Base-by-base conservation (phyloP, 2,888 invertebrate species). In the Coremacera marginata region DNA sequence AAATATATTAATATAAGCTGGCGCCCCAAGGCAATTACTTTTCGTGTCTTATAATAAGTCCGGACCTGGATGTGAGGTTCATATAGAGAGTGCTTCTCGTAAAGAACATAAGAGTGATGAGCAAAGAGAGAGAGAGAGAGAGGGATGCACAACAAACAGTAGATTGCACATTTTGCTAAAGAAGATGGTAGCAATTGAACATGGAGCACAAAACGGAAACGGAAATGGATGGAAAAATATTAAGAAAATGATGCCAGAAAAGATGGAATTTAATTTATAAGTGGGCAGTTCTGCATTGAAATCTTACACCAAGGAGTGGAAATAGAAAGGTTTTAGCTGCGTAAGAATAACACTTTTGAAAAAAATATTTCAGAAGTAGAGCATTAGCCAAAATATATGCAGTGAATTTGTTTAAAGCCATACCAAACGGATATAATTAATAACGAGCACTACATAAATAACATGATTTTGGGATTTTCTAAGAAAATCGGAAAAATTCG, bases 191-290 rank as follows among this genome's bases (percentile, higher is more conserved):
- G 55, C 22, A 11, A 3, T 25, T 22, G 27, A 19, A 19, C 25
- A 14, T 9, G 27, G 11, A 37, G 34, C 63, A 16, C 63, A 16
- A n/a, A 63, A 31, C 27, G n/a, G 55, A 55, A 34, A 14, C 27
- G 31, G 22, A 70, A 55, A 70, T 52, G 55, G 70, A 70, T 52
- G 70, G 34, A 52, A n/a, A 70, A 34, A 70, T 70, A 55, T 51
- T 70, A 70, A 19, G 52, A 55, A 27, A 25, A 27, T 27, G 34
- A 52, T 27, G 25, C 22, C 14, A 37, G 44, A 49, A 14, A 19
- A 67, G 44, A 9, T n/a, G 37, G 22, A 67, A 49, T 67, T 67
- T 67, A 34, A 67, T 67, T 37, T 67, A 19, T 22, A 25, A 27
- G 22, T 60, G 22, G n/a, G 37, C 5, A n/a, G 8, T 34, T 25